Evolutionary conservation across 2,113 vertebrate genomes (phyloP).

Genomic region (Zosterops borbonicus): DNA sequence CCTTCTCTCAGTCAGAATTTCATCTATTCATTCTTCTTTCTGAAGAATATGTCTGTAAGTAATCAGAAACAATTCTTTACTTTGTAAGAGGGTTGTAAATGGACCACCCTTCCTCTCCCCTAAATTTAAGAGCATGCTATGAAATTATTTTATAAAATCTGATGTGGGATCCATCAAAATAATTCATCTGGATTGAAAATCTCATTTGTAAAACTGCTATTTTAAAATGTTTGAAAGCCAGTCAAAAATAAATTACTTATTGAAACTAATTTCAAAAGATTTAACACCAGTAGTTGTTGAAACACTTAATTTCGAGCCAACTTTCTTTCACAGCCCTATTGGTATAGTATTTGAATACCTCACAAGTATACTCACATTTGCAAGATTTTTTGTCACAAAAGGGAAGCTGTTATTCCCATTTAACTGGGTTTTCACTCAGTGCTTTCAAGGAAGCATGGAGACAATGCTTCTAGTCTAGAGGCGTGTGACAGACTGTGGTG

Average conservation of each 20-base stretch:
- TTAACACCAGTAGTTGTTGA: neutral
- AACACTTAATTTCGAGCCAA: neutral
- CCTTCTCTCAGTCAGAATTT: neutral
- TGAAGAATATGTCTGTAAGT: neutral
- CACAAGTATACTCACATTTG: neutral
- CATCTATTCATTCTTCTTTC: neutral
- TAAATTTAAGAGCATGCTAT: neutral
- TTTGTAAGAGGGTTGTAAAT: neutral
- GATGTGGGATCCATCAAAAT: neutral
- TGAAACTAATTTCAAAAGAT: neutral
- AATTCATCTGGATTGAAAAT: neutral
- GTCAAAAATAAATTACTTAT: neutral
- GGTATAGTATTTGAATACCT: neutral
- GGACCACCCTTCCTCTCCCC: neutral
- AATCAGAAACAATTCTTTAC: neutral
- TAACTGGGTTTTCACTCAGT: neutral
- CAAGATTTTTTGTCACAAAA: neutral
- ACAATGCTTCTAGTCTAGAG: neutral
- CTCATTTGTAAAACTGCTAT: neutral
- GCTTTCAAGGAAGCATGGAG: neutral
- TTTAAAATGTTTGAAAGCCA: neutral
- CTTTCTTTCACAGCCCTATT: neutral
- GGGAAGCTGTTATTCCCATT: neutral
- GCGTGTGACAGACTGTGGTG: neutral
- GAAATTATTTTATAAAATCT: neutral